phyloP scores from a whole-genome alignment of 2,797 vertebrate species.

The Chaunax sp. region DNA sequence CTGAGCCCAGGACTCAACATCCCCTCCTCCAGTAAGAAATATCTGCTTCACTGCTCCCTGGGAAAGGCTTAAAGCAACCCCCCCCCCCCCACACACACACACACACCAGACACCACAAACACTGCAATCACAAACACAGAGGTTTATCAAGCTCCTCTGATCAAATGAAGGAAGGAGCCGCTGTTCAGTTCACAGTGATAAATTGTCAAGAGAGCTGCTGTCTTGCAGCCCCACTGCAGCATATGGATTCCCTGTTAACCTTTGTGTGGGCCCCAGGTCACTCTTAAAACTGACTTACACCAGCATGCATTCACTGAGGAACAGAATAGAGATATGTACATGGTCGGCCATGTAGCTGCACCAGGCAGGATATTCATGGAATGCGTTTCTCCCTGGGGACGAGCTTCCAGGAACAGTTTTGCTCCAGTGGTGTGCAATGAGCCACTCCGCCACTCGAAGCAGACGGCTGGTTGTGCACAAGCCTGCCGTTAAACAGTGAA shows the following conservation, averaged over 20 bases:
- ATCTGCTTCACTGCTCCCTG: constrained; percentile 54
- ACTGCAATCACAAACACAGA: constrained; percentile 47
- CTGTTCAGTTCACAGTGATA: constrained; percentile 33
- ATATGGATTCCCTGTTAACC: constrained; percentile 70
- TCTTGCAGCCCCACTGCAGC: constrained; percentile 57
- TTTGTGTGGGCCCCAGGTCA: constrained; percentile 60
- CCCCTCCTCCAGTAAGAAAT: constrained; percentile 46
- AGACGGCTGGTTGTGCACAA: constrained; percentile 50
- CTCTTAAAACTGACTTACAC: constrained; percentile 47
- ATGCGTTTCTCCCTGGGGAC: constrained; percentile 58
- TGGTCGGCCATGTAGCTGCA: constrained; percentile 29
- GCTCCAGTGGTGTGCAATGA: constrained; percentile 50
- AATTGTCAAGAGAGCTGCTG: constrained; percentile 60
- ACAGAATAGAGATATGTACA: constrained; percentile 42
- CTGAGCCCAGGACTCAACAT: constrained; percentile 60
- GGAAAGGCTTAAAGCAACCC: constrained; percentile 49
- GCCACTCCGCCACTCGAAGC: constrained; percentile 29
- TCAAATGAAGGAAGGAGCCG: constrained; percentile 55
- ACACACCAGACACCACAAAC: constrained; percentile 29
- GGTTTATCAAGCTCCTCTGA: constrained; percentile 58
- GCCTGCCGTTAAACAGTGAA: constrained; percentile 33
- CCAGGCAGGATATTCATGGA: constrained; percentile 61
- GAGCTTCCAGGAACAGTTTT: constrained; percentile 74
- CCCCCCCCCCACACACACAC: background rate
- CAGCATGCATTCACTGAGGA: constrained; percentile 40